A percentile compares a stretch with the other conserved stretches of the same genome.
phyloP scores from a whole-genome alignment of 2,113 vertebrate genomes.

The Pardalotus punctatus region DNA sequence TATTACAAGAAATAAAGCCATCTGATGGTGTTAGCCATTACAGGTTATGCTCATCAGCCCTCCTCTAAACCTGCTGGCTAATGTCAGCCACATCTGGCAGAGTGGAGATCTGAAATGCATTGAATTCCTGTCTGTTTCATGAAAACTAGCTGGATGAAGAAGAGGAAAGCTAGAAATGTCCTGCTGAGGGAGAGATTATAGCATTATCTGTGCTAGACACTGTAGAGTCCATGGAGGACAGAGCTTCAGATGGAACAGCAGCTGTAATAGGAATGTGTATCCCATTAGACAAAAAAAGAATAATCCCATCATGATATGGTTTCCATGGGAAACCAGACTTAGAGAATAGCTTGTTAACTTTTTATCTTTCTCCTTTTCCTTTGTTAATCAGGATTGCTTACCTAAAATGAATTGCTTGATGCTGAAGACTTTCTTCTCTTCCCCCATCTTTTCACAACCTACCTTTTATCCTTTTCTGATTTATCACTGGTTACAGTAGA shows the following conservation, averaged over 20 bases:
- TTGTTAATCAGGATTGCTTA: constrained; percentile 18
- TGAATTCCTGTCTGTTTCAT: background rate
- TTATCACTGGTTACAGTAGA: constrained; percentile 15
- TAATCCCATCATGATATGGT: background rate
- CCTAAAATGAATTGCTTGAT: constrained; percentile 10
- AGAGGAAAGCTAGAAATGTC: background rate
- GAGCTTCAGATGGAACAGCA: background rate
- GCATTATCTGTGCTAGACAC: background rate
- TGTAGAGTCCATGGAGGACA: background rate
- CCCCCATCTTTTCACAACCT: background rate
- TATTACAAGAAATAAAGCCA: background rate
- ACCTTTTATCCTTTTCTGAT: constrained; percentile 13
- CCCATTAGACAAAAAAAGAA: background rate
- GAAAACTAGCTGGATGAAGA: background rate
- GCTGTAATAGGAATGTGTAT: background rate
- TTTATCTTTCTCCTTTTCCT: constrained; percentile 4
- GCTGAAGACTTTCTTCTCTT: constrained; percentile 1
- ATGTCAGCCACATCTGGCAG: background rate
- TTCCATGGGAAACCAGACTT: constrained; percentile 34
- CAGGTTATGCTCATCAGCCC: background rate
- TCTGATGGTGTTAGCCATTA: background rate
- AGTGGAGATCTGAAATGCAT: background rate
- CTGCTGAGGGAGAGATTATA: background rate
- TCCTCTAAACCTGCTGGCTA: background rate
- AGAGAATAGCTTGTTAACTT: constrained; percentile 19